Percentiles rank a stretch among this genome's conserved stretches.
Evolutionary conservation across 2,888 invertebrate genomes (phyloP).

Genomic region (Gasteruption jaculator): DNA sequence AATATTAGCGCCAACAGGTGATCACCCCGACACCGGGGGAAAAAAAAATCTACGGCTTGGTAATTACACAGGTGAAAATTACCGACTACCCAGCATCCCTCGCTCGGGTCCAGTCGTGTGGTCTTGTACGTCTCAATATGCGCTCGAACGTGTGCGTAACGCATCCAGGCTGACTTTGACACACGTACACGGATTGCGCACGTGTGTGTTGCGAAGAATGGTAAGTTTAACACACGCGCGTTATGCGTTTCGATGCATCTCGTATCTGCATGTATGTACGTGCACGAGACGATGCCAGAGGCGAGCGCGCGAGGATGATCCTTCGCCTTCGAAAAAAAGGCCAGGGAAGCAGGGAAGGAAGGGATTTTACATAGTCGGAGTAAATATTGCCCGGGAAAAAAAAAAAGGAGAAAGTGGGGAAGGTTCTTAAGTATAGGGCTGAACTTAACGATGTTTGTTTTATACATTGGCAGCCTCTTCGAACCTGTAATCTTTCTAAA

Average conservation of each 20-base stretch:
- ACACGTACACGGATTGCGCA: not conserved
- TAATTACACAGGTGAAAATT: conserved; percentile 43
- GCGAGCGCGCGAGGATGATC: conserved; percentile 16
- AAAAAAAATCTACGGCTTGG: too few species aligned
- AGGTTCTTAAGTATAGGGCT: conserved; percentile 47
- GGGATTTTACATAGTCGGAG: conserved; percentile 23
- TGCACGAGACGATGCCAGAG: conserved; percentile 16
- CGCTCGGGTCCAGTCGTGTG: conserved; percentile 35
- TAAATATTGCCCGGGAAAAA: conserved; percentile 30
- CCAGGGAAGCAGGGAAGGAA: conserved; percentile 6
- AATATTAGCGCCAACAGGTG: too few species aligned
- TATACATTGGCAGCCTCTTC: conserved; percentile 52
- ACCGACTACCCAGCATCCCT: conserved; percentile 22
- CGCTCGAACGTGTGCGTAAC: conserved; percentile 15
- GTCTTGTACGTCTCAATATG: conserved; percentile 48
- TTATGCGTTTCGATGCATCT: conserved; percentile 5
- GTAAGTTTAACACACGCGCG: conserved; percentile 2
- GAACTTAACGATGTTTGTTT: conserved; percentile 53
- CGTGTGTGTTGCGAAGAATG: conserved; percentile 13
- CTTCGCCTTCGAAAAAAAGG: conserved; percentile 13
- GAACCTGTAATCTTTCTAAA: conserved; percentile 53
- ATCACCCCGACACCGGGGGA: too few species aligned
- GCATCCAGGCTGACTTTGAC: not conserved
- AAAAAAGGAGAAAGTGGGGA: conserved; percentile 19
- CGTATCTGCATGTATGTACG: conserved; percentile 15